Conservation (phyloP, 2,888 invertebrate genomes). For the Syritta pipiens region DNA sequence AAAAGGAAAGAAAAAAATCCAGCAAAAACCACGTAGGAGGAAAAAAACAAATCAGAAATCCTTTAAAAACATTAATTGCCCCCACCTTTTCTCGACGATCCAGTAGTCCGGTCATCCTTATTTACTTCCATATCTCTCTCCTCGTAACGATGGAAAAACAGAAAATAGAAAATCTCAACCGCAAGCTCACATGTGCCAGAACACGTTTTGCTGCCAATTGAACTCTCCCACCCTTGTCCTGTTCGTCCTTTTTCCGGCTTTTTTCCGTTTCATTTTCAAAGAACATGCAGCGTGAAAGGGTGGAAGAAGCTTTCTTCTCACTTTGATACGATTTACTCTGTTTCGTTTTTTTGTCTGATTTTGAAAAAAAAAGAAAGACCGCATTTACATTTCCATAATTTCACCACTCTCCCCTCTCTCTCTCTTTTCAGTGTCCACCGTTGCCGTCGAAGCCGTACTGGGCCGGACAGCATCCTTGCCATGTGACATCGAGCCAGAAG, state of each 20-base stretch:
- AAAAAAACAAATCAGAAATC: neutral
- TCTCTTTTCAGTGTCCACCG: slow-evolving; percentile 82
- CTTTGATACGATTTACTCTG: slow-evolving; percentile 2
- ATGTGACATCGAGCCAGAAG: slow-evolving; percentile 92
- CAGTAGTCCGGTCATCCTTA: neutral
- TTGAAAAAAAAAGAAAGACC: neutral
- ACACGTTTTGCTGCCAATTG: slow-evolving; percentile 43
- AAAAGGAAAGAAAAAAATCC: neutral
- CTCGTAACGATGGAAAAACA: slow-evolving; percentile 7
- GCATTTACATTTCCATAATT: slow-evolving; percentile 51
- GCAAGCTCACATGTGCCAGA: slow-evolving; percentile 21
- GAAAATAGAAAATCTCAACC: slow-evolving; percentile 7
- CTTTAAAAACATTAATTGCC: slow-evolving; percentile 42
- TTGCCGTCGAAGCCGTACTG: slow-evolving; percentile 90
- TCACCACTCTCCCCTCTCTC: neutral
- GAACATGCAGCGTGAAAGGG: too few relatives aligned
- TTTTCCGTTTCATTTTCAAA: slow-evolving; percentile 26
- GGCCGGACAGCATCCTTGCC: slow-evolving; percentile 91
- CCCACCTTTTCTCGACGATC: too few relatives aligned
- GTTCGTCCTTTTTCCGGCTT: slow-evolving; percentile 4
- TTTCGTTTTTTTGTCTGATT: neutral
- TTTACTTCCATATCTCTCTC: neutral
- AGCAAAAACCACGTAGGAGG: neutral
- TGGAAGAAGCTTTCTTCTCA: slow-evolving; percentile 10
- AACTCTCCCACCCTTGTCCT: neutral